phyloP scores from a whole-genome alignment of 1,140 invertebrate genomes.

The Hirudo medicinalis region DNA sequence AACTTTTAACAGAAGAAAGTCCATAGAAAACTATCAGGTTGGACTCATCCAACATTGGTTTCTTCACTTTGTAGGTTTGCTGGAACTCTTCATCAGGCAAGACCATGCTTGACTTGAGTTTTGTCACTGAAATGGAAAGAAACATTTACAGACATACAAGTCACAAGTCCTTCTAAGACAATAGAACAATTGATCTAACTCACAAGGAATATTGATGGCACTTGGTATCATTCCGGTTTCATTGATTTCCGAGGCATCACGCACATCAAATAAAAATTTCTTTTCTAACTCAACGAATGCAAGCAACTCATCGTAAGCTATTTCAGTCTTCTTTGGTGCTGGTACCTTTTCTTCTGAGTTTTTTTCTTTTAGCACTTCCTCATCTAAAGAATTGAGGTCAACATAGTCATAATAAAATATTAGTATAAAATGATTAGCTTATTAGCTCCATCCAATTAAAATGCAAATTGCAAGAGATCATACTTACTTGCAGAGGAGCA shows the following conservation, averaged over 20 bases:
- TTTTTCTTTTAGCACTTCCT: too few species aligned
- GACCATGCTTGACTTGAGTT: neutral
- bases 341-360: too few species aligned
- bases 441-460: too few species aligned
- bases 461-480: too few species aligned
- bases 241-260: neutral
- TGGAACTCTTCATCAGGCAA: neutral
- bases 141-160: neutral
- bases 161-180: neutral
- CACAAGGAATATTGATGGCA: slow-evolving; percentile 6
- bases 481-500: too few species aligned
- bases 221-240: neutral
- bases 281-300: neutral
- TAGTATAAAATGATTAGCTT: too few species aligned
- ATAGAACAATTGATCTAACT: neutral
- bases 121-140: neutral
- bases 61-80: neutral
- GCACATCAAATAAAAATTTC: slow-evolving; percentile 8
- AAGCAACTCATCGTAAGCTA: neutral
- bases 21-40: slow-evolving; percentile 6
- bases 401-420: too few species aligned
- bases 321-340: slow-evolving; percentile 7
- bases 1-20: slow-evolving; percentile 4
- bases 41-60: neutral
- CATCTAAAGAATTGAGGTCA: too few species aligned